Base-by-base conservation (phyloP, 1,140 invertebrate species). In the Drosophila willistoni region DNA sequence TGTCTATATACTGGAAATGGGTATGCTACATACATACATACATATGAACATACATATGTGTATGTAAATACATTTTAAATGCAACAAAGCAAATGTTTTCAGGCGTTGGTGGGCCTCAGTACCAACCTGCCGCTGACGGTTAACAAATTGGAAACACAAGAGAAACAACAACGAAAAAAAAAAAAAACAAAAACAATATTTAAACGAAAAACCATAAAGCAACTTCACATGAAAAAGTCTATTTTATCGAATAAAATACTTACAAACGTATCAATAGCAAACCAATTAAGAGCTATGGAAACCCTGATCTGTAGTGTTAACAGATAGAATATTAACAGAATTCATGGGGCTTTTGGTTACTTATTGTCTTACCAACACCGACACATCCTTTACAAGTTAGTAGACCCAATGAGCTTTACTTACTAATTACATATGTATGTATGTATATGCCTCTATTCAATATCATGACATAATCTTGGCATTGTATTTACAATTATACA, bases 11-110 rank as follows among this genome's bases (percentile, higher is more conserved):
- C 12, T 12, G 36, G 47, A 6, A 55, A 13, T 13, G 29, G 29
- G 1, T 17, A 13, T 29, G 7, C 29, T 36, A 57, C 29, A 57
- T 36, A 29, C 29, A 14, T 17, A n/a, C 7, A 1, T 36, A 54
- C 19, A 17, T 12, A 57, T 3, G 1, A 17, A 54, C 10, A 12
- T 10, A 57, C 3, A 17, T 34, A n/a, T 36, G 9, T 57, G 55
- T 34, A 12, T 56, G 55, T 3, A 57, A 59, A 59, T 51, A 51
- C 44, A 51, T 51, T 51, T 51, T 51, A 51, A 51, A 51, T 51
- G 44, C 44, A 51, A 51, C 44, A 51, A 51, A 51, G 44, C 44
- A 51, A 51, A 51, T 51, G 44, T 51, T 51, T 51, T 51, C 44
- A 22, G 44, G 44, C 44, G 44, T 51, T 51, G 44, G 19, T 51